phyloP scores from a whole-genome alignment of 2,797 vertebrate species.

The Chanos chanos region DNA sequence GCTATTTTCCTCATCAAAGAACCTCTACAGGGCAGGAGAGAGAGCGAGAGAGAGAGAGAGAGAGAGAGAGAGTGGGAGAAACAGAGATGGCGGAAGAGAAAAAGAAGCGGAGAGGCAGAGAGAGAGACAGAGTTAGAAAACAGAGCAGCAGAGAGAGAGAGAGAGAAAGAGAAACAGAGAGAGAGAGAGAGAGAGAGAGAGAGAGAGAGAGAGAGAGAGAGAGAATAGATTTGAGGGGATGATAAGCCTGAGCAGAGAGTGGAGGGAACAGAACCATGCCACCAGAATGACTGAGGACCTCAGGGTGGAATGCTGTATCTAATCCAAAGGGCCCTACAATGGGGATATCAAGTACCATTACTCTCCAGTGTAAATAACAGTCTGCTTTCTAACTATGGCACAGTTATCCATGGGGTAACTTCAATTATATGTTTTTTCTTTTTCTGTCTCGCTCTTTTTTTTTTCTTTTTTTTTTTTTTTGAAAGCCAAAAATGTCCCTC shows the following conservation, averaged over 20 bases:
- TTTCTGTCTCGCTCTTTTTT: too few relatives aligned
- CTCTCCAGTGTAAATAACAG: too few relatives aligned
- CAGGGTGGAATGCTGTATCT: too few relatives aligned
- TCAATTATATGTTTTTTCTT: too few relatives aligned
- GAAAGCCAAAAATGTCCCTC: too few relatives aligned
- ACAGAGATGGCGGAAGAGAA: neutral
- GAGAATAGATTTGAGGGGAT: neutral
- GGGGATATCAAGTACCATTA: too few relatives aligned
- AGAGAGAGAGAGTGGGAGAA: neutral
- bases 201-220: neutral
- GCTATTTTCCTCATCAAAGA: neutral
- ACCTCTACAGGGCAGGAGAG: constrained; percentile 10
- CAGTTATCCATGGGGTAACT: too few relatives aligned
- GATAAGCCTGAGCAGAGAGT: neutral
- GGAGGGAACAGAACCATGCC: neutral
- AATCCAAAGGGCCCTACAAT: too few relatives aligned
- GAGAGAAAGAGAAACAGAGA: neutral
- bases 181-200: neutral
- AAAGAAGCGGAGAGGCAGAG: neutral
- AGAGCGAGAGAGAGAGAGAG: neutral
- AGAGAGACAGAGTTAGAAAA: neutral
- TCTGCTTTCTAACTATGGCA: too few relatives aligned
- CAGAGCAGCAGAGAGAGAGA: neutral
- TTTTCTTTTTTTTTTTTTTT: too few relatives aligned
- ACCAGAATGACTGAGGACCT: too few relatives aligned